Evolutionary conservation across 2,888 invertebrate genomes (phyloP).

Genomic region (Eupithecia exiguata): DNA sequence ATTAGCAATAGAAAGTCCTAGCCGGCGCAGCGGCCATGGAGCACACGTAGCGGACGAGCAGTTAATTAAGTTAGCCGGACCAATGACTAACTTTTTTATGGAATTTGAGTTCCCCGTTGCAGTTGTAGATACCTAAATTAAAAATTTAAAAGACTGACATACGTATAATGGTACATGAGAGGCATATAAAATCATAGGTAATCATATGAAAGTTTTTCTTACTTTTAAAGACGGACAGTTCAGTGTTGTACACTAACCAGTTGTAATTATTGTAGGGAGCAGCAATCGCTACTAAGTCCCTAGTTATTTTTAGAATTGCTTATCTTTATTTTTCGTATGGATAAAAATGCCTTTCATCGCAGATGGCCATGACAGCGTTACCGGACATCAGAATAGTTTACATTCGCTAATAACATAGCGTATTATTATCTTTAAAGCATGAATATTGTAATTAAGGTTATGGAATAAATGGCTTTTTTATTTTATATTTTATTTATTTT

Average conservation of each 20-base stretch:
- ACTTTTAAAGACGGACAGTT: neutral
- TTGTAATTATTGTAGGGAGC: neutral
- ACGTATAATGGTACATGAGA: neutral
- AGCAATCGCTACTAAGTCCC: neutral
- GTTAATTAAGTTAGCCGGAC: conserved; percentile 43
- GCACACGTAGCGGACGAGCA: conserved; percentile 30
- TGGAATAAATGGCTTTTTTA: too few relatives aligned
- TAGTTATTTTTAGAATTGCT: neutral
- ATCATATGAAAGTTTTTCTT: neutral
- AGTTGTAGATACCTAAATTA: conserved; percentile 13
- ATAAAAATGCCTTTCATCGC: too few relatives aligned
- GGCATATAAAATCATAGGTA: too few relatives aligned
- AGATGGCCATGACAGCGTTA: too few relatives aligned
- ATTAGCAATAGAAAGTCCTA: conserved; percentile 39
- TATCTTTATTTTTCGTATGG: too few relatives aligned
- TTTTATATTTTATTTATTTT: too few relatives aligned
- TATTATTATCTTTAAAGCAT: too few relatives aligned
- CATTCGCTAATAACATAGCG: too few relatives aligned
- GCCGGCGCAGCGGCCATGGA: conserved; percentile 25
- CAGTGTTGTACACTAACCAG: neutral
- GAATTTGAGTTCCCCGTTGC: conserved; percentile 41
- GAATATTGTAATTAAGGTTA: too few relatives aligned
- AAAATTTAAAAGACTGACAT: conserved; percentile 6
- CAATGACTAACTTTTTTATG: conserved; percentile 44
- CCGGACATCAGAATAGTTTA: too few relatives aligned